phyloP scores from a whole-genome alignment of 2,888 invertebrate species.

The Papilio elwesi region DNA sequence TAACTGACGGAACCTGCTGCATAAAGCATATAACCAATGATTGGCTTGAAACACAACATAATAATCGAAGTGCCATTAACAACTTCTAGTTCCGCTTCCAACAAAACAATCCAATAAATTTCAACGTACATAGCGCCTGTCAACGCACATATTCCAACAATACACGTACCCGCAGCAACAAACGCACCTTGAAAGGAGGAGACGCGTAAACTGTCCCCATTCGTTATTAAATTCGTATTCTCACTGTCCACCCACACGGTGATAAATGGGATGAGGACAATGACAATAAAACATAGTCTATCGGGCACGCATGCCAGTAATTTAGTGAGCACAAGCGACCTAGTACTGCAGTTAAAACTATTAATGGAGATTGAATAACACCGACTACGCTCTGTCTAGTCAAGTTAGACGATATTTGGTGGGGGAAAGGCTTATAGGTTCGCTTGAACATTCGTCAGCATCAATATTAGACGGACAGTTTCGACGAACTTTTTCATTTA shows the following conservation, averaged over 20 bases:
- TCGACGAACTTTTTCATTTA: no score
- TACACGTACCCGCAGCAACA: slow-evolving; percentile 24
- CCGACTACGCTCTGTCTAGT: no score
- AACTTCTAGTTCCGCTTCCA: background rate
- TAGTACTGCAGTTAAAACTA: background rate
- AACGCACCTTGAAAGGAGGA: slow-evolving; percentile 29
- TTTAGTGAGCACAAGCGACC: background rate
- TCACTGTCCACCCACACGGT: slow-evolving; percentile 36
- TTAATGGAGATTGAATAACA: background rate
- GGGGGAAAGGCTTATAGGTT: no score
- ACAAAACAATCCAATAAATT: slow-evolving; percentile 35
- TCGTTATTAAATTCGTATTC: slow-evolving; percentile 38
- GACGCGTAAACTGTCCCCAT: slow-evolving; percentile 35
- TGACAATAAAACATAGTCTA: slow-evolving; percentile 34
- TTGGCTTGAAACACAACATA: no score
- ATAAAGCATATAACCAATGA: no score
- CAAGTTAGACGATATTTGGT: no score
- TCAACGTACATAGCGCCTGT: slow-evolving; percentile 15
- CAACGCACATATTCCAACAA: slow-evolving; percentile 19
- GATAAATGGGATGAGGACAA: slow-evolving; percentile 37
- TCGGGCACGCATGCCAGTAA: slow-evolving; percentile 17
- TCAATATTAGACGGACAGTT: no score
- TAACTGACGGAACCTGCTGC: slow-evolving; percentile 31
- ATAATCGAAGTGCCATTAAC: slow-evolving; percentile 4
- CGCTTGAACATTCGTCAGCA: no score